Evolutionary conservation across 2,797 vertebrate species (phyloP).

Genomic region (Buceros bicornis): DNA sequence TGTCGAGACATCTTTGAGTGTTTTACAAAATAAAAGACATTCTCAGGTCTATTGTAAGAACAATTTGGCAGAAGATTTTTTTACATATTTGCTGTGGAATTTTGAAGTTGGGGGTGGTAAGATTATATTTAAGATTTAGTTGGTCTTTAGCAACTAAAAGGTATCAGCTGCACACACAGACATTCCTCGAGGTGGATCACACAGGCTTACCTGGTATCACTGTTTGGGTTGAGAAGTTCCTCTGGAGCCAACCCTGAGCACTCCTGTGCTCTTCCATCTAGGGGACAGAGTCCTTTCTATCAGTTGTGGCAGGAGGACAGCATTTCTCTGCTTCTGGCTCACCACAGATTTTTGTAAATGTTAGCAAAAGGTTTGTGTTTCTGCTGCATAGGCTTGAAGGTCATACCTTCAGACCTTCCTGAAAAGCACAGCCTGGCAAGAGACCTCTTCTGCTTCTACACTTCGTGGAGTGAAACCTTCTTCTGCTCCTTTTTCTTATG

Average conservation of each 20-base stretch:
- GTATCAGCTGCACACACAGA: background rate
- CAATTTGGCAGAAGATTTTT: background rate
- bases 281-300: background rate
- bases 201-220: background rate
- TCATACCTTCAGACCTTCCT: background rate
- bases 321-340: background rate
- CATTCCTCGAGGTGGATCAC: background rate
- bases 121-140: background rate
- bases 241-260: background rate
- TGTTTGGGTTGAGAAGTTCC: background rate
- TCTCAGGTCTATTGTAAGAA: background rate
- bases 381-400: background rate
- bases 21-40: background rate
- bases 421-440: background rate
- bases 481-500: background rate
- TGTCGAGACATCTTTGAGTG: background rate
- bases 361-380: background rate
- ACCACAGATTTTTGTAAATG: background rate
- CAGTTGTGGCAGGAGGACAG: background rate
- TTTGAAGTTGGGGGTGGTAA: background rate
- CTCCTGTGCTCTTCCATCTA: background rate
- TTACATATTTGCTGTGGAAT: background rate
- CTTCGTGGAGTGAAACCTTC: background rate
- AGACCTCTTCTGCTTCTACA: background rate
- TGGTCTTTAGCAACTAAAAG: background rate